A percentile compares a stretch with the other conserved stretches of the same genome.
Evolutionary conservation across 2,113 vertebrate genomes (phyloP).

Genomic region (Cisticola juncidis): DNA sequence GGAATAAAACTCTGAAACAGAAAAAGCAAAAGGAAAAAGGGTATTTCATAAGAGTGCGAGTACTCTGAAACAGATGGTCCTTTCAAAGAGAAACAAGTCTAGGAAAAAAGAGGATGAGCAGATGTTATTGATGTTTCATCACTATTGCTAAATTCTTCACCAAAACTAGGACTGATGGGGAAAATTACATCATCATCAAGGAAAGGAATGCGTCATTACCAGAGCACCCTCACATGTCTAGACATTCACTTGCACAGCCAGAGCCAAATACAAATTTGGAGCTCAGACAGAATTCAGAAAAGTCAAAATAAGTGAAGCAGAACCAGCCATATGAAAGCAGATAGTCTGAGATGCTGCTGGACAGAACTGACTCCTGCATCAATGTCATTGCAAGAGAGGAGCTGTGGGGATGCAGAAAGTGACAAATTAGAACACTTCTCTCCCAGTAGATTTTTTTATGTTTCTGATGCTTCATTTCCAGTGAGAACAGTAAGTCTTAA

Average conservation of each 20-base stretch:
- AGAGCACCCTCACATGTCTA: background rate
- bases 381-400: background rate
- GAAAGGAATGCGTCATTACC: background rate
- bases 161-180: background rate
- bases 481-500: background rate
- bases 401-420: background rate
- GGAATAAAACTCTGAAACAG: background rate
- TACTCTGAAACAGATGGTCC: conserved; percentile 34
- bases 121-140: conserved; percentile 4
- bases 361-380: conserved; percentile 24
- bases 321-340: conserved; percentile 24
- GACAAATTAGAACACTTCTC: background rate
- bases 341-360: conserved; percentile 39
- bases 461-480: background rate
- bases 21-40: background rate
- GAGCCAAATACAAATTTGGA: conserved; percentile 35
- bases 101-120: conserved; percentile 10
- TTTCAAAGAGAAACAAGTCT: background rate
- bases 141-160: conserved; percentile 25
- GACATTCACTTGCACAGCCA: background rate
- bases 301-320: conserved; percentile 50
- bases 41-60: background rate
- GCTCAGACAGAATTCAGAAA: conserved; percentile 40
- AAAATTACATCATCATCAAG: conserved; percentile 1
- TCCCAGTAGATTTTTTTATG: background rate